phyloP scores from a whole-genome alignment of 2,888 invertebrate genomes.

The Clepsis dumicolana region DNA sequence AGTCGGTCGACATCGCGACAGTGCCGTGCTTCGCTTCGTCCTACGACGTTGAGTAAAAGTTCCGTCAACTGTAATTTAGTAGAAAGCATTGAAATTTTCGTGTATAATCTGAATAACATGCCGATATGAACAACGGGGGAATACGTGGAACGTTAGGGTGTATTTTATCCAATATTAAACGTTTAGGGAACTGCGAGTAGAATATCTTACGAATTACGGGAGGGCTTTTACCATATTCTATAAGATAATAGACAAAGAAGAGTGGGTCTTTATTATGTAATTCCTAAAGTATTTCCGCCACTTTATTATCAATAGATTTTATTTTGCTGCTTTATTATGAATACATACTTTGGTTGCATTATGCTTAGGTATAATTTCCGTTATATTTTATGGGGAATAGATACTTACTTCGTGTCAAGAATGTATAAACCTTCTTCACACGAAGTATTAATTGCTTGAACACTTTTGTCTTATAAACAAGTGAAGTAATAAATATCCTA shows the following conservation, averaged over 20 bases:
- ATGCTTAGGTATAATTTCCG: too few relatives aligned
- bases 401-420: too few relatives aligned
- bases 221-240: slow-evolving; percentile 78
- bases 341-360: neutral
- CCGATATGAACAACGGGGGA: slow-evolving; percentile 86
- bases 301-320: slow-evolving; percentile 7
- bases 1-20: slow-evolving; percentile 51
- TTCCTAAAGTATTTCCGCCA: slow-evolving; percentile 33
- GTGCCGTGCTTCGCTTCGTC: slow-evolving; percentile 57
- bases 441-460: neutral
- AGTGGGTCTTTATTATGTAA: slow-evolving; percentile 33
- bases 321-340: slow-evolving; percentile 5
- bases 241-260: slow-evolving; percentile 70
- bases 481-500: neutral
- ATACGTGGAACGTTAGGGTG: slow-evolving; percentile 77
- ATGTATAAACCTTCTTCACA: too few relatives aligned
- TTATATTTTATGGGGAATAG: too few relatives aligned
- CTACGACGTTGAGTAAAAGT: slow-evolving; percentile 76
- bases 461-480: neutral
- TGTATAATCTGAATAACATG: slow-evolving; percentile 86
- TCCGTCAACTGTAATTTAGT: slow-evolving; percentile 85
- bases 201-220: slow-evolving; percentile 81
- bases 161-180: slow-evolving; percentile 86
- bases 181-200: slow-evolving; percentile 76
- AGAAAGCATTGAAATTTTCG: slow-evolving; percentile 87